Conservation (phyloP, 2,113 vertebrate genomes). For the Macrotis lagotis region DNA sequence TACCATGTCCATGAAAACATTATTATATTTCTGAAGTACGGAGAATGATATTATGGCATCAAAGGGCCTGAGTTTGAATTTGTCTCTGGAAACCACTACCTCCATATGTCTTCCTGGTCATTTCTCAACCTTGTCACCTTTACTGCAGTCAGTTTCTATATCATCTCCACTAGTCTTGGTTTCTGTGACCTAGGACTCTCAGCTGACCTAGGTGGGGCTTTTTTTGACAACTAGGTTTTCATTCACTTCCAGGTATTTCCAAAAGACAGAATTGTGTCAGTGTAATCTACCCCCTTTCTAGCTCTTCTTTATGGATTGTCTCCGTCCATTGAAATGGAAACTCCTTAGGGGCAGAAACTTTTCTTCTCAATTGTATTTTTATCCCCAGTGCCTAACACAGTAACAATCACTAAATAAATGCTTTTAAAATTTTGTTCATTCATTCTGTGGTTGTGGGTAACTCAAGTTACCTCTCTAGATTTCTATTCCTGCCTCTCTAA, state of each 20-base stretch:
- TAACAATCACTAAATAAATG: not conserved
- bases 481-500: not conserved
- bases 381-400: not conserved
- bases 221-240: not conserved
- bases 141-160: not conserved
- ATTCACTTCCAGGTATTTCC: not conserved
- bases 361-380: not conserved
- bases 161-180: not conserved
- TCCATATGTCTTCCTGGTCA: not conserved
- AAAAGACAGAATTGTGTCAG: not conserved
- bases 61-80: not conserved
- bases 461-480: not conserved
- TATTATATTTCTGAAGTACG: not conserved
- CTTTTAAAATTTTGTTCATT: not conserved
- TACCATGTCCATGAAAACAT: not conserved
- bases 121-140: not conserved
- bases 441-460: not conserved
- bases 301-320: not conserved
- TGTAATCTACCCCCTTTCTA: not conserved
- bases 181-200: not conserved
- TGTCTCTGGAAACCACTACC: not conserved
- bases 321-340: not conserved
- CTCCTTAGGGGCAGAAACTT: not conserved
- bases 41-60: not conserved
- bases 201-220: not conserved